Evolutionary conservation across 2,113 vertebrate species (phyloP).

Genomic region (Melanotaenia duboulayi): DNA sequence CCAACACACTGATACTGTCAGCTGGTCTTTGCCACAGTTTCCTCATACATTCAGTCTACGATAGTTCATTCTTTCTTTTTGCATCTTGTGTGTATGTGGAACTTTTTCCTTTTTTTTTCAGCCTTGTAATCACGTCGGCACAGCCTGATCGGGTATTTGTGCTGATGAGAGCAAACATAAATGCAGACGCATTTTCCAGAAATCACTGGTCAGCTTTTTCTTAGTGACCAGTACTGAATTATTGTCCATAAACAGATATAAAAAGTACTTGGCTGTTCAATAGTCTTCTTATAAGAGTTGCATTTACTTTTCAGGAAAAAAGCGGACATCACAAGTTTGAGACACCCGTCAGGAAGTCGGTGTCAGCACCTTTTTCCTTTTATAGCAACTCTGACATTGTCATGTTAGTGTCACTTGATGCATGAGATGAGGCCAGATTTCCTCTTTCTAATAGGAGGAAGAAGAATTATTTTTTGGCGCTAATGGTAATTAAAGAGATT

Average conservation of each 20-base stretch:
- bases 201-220: not conserved
- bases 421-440: not conserved
- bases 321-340: conserved; percentile 25
- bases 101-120: not conserved
- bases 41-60: not conserved
- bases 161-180: not conserved
- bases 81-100: not conserved
- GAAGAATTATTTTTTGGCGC: not conserved
- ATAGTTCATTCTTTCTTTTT: not conserved
- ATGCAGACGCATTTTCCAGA: not conserved
- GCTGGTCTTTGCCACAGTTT: not conserved
- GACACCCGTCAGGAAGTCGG: conserved; percentile 42
- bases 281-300: not conserved
- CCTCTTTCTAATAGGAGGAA: not conserved
- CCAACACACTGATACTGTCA: not conserved
- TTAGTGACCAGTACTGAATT: not conserved
- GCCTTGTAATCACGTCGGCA: not conserved
- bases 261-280: not conserved
- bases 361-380: conserved; percentile 38
- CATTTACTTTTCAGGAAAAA: conserved; percentile 7
- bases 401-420: not conserved
- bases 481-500: not conserved
- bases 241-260: not conserved
- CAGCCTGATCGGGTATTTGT: not conserved
- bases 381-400: conserved; percentile 10